Evolutionary conservation across 1,140 invertebrate species (phyloP).

Genomic region (Thaumetopoea pityocampa): DNA sequence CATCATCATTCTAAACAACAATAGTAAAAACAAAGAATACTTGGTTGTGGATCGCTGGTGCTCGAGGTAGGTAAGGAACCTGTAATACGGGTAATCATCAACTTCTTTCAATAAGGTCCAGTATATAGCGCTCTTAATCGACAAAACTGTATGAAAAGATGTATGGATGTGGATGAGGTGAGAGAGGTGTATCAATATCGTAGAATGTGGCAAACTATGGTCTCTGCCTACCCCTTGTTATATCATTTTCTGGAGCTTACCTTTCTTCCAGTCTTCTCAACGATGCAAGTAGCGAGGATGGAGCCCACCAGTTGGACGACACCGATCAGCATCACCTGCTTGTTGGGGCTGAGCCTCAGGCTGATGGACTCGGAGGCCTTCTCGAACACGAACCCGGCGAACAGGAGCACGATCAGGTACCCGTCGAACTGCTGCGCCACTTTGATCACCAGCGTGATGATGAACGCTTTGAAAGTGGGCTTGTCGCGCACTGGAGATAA

Average conservation of each 20-base stretch:
- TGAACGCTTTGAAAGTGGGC: slow-evolving; percentile 60
- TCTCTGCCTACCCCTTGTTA: not conserved
- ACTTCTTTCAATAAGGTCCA: too few species aligned
- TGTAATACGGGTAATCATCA: too few species aligned
- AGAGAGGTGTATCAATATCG: too few species aligned
- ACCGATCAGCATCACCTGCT: slow-evolving; percentile 73
- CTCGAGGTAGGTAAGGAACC: too few species aligned
- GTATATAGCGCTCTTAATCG: too few species aligned
- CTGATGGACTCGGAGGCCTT: slow-evolving; percentile 49
- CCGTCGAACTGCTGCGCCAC: slow-evolving; percentile 74
- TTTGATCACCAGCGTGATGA: slow-evolving; percentile 61
- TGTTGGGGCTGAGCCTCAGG: slow-evolving; percentile 62
- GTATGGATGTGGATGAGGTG: too few species aligned
- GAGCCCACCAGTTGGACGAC: slow-evolving; percentile 71
- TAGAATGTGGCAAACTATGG: too few species aligned
- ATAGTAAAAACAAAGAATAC: too few species aligned
- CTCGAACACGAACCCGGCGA: slow-evolving; percentile 66
- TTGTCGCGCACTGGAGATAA: slow-evolving; percentile 51
- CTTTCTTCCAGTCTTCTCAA: slow-evolving; percentile 74
- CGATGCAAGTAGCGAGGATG: slow-evolving; percentile 63
- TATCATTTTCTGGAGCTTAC: slow-evolving; percentile 26
- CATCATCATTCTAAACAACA: too few species aligned
- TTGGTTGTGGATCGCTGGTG: too few species aligned
- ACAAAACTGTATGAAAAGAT: too few species aligned
- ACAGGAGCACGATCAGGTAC: slow-evolving; percentile 76